phyloP scores from a whole-genome alignment of 2,113 vertebrate species.

The Tragulus kanchil region DNA sequence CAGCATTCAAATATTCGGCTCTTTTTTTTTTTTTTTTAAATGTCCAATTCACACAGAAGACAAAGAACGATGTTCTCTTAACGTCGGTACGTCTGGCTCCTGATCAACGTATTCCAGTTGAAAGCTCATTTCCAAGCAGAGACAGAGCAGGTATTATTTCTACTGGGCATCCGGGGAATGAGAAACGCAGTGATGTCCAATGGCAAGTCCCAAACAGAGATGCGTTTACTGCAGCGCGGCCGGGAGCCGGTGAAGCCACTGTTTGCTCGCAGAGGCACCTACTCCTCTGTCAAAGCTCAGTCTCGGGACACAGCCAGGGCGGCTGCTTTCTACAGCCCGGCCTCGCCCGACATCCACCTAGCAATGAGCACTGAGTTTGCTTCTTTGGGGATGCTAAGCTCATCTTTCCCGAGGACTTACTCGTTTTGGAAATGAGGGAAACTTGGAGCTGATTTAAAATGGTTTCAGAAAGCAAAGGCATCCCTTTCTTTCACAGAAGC shows the following conservation, averaged over 20 bases:
- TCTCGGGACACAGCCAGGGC: not conserved
- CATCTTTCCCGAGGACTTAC: not conserved
- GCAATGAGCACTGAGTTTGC: not conserved
- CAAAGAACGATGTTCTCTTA: not conserved
- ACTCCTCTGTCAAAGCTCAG: not conserved
- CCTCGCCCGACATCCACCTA: not conserved
- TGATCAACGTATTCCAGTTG: not conserved
- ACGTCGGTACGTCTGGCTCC: not conserved
- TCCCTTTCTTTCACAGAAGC: not conserved
- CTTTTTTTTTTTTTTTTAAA: not conserved
- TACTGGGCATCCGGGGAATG: not conserved
- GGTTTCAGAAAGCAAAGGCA: not conserved
- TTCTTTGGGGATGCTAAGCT: conserved; percentile 31
- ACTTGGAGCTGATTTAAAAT: not conserved
- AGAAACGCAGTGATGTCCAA: not conserved
- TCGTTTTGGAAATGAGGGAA: conserved; percentile 21
- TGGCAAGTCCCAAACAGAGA: not conserved
- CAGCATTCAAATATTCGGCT: not conserved
- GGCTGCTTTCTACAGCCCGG: too few species aligned
- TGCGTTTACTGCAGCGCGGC: not conserved
- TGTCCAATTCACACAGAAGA: not conserved
- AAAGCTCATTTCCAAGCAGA: not conserved
- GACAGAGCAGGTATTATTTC: not conserved
- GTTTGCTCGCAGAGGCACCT: conserved; percentile 37
- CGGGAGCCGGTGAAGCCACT: conserved; percentile 30